Evolutionary conservation across 2,888 invertebrate species (phyloP), one percentile per base, ranked within the genome.

Genomic region (Lepetodrilus schrolli): DNA sequence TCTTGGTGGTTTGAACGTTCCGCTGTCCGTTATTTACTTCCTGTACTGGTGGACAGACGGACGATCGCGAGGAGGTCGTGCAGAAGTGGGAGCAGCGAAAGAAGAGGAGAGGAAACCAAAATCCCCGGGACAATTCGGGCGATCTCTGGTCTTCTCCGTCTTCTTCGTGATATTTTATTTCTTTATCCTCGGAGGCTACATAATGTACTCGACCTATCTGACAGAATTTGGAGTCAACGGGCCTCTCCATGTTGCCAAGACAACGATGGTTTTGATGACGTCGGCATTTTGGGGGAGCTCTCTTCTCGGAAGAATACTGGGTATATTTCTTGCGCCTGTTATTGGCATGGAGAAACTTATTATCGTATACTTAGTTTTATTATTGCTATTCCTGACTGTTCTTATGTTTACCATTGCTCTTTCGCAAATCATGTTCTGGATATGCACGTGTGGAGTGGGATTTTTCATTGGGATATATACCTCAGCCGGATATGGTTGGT

Each of bases 81-180:
- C 58, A n/a, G 58, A 13, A 2, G 17, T 7, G 0, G 30, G 8
- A 13, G 30, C 17, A 23, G 0, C 17, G 34, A 30, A 58, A 23
- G n/a, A 30, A n/a, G 34, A 26, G 7, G 4, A 3, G 7, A 58
- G 7, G 8, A 13, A 30, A 10, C 8, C 10, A 10, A 26, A 26
- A 23, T n/a, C n/a, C n/a, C n/a, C n/a, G n/a, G n/a, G n/a, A n/a
- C n/a, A n/a, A n/a, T n/a, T n/a, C n/a, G n/a, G n/a, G n/a, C n/a
- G n/a, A n/a, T n/a, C n/a, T n/a, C n/a, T n/a, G n/a, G n/a, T n/a
- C n/a, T 58, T 58, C 34, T 58, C 26, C 13, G 58, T 58, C 8
- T 58, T 58, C 13, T 58, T 58, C 34, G 58, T 58, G 0, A 58
- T 58, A 30, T 58, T 30, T n/a, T 58, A 58, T 58, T 58, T 58